A percentile compares a stretch with the other conserved stretches of the same genome.
These are phyloP conservation scores for Carassius gibelio DNA, from an alignment of 2,113 vertebrate genomes.

Conservation along the genomic window DNA sequence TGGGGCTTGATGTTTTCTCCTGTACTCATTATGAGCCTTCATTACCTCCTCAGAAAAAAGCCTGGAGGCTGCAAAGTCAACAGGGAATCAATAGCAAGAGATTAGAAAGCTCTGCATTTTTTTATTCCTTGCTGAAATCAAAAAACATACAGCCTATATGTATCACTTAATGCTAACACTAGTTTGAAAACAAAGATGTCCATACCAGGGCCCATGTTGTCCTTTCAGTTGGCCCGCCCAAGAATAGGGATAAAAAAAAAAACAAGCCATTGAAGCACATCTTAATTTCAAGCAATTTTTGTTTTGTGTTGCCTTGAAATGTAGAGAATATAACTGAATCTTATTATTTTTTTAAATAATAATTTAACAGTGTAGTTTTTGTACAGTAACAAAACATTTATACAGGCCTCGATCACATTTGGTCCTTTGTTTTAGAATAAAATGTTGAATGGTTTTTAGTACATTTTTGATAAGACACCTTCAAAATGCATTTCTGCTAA, in stretches of 20 bases:
- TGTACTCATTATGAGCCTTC: constrained; percentile 89
- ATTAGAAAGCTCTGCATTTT: constrained; percentile 7
- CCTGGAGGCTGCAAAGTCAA: constrained; percentile 83
- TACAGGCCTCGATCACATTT: neutral
- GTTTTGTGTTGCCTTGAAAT: neutral
- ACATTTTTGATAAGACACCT: too few species aligned
- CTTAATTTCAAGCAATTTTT: neutral
- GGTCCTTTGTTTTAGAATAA: neutral
- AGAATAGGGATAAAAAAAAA: neutral
- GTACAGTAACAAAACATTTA: neutral
- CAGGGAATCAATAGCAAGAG: constrained; percentile 16
- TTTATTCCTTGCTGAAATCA: neutral
- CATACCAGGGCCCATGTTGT: neutral
- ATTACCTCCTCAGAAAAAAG: constrained; percentile 88
- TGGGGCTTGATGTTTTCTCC: constrained; percentile 86
- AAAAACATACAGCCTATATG: neutral
- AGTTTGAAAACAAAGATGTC: neutral
- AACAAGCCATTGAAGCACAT: neutral
- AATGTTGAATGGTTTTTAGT: neutral
- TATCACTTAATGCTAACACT: neutral
- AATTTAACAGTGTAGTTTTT: neutral
- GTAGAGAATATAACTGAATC: neutral
- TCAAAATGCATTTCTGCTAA: too few species aligned
- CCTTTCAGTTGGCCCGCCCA: neutral
- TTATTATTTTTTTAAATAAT: neutral